Evolutionary conservation across 2,113 vertebrate species (phyloP).

Genomic region (Oncorhynchus gorbuscha): DNA sequence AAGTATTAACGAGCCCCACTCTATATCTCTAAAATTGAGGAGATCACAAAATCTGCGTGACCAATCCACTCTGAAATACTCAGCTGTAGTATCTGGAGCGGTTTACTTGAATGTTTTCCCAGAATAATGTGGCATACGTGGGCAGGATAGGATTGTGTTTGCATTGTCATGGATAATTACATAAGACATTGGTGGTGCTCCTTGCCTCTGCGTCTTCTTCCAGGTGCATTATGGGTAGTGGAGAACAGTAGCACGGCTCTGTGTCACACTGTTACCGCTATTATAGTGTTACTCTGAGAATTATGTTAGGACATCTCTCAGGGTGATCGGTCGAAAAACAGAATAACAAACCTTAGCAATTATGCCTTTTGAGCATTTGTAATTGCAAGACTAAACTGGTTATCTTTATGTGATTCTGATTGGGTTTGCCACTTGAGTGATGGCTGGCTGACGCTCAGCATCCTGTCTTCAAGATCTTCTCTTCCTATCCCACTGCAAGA

Average conservation of each 20-base stretch:
- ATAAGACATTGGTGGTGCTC: slow-evolving; percentile 2
- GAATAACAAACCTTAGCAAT: slow-evolving; percentile 38
- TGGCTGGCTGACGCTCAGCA: slow-evolving; percentile 62
- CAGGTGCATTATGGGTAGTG: slow-evolving; percentile 41
- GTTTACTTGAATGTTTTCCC: slow-evolving; percentile 26
- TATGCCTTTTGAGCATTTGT: slow-evolving; percentile 64
- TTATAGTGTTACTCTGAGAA: slow-evolving; percentile 37
- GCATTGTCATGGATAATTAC: slow-evolving; percentile 25
- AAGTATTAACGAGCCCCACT: too few species aligned
- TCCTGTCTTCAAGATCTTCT: slow-evolving; percentile 3
- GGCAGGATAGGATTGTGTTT: slow-evolving; percentile 12
- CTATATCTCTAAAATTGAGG: background rate
- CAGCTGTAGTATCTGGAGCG: background rate
- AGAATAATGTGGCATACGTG: background rate
- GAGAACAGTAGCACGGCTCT: background rate
- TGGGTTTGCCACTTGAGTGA: slow-evolving; percentile 65
- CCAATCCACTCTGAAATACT: background rate
- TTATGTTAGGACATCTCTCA: slow-evolving; percentile 41
- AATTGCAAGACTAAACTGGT: slow-evolving; percentile 58
- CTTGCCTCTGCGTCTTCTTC: slow-evolving; percentile 26
- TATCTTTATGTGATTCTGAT: slow-evolving; percentile 53
- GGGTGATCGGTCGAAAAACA: slow-evolving; percentile 32
- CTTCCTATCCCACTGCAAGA: background rate
- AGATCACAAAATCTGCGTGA: background rate
- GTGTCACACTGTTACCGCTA: slow-evolving; percentile 27